Evolutionary conservation across 2,797 vertebrate species (phyloP).

Genomic region (Pseudotriccus pelzelni): DNA sequence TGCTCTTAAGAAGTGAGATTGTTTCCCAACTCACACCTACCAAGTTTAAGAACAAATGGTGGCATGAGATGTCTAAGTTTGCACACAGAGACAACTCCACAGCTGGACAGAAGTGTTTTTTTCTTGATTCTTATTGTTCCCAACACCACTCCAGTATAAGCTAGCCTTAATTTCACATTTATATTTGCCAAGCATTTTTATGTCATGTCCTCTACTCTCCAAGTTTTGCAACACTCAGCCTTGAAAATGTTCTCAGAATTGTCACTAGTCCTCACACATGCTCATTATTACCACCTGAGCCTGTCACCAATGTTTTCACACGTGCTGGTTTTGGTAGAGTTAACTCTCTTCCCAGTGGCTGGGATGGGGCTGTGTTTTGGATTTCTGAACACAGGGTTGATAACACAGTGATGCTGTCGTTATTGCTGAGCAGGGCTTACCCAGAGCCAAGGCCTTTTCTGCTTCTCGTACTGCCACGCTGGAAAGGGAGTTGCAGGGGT

Average conservation of each 20-base stretch:
- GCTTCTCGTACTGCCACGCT: rapidly evolving
- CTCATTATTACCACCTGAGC: not conserved
- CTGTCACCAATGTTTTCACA: not conserved
- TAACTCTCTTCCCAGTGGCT: not conserved
- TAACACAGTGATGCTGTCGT: not conserved
- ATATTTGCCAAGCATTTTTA: not conserved
- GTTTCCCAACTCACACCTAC: not conserved
- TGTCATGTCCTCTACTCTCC: not conserved
- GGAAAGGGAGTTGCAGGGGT: not conserved
- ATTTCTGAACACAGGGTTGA: not conserved
- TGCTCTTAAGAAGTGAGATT: not conserved
- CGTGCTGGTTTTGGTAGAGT: not conserved
- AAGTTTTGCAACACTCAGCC: not conserved
- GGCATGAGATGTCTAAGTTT: not conserved
- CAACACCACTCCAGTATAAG: not conserved
- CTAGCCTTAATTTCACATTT: not conserved
- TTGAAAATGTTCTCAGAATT: not conserved
- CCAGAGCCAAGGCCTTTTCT: not conserved
- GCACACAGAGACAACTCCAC: not conserved
- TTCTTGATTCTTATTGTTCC: not conserved
- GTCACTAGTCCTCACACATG: not conserved
- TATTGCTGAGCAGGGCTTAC: not conserved
- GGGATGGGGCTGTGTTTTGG: not conserved
- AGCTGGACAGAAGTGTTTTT: not conserved
- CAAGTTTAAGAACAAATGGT: not conserved